Base-by-base conservation (phyloP, 2,797 vertebrate species). In the Acomys russatus region DNA sequence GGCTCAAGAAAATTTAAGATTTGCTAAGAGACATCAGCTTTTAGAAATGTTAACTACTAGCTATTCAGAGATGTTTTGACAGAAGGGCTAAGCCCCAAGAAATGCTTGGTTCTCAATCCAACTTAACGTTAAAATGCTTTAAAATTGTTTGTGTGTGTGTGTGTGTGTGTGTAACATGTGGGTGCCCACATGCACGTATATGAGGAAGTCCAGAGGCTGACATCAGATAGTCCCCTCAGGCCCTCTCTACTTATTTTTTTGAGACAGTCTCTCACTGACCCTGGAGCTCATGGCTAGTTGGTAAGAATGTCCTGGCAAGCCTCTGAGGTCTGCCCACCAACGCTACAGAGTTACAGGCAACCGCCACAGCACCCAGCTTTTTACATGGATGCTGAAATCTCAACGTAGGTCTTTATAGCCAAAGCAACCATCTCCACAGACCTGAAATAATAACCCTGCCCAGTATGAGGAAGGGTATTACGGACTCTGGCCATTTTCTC, bases 1-100 rank as follows among this genome's bases (percentile, higher is more conserved):
- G 38, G 77, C 44, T 90, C 77, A 88, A 90, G 93, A 90, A 96
- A 94, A 93, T 61, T 56, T 71, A 93, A 89, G 51, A 85, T 66
- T 74, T 92, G 18, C 14, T 66, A 74, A 80, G 76, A 93, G 49
- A 92, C 73, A 90, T 2, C 59, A 74, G 70, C 25, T 97, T 92
- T 88, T 54, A 80, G 63, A 96, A 91, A 20, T 51, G 56, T 12
- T 44, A n/a, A 68, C 56, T 66, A 64, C 33, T 35, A 30, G 88
- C 9, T 17, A 70, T 49, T 82, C n/a, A n/a, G 70, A 92, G 22
- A 33, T 59, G 80, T 73, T 83, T 22, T 92, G 56, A 71, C 51
- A 56, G 20, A 23, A 73, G 28, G 61, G 78, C 59, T 78, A 77
- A 94, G 22, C 6, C 33, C 63, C 68, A 82, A 25, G 51, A 87